Evolutionary conservation across 2,888 invertebrate genomes (phyloP), one percentile per base, ranked within the genome.

Genomic region (Artemia sinica): DNA sequence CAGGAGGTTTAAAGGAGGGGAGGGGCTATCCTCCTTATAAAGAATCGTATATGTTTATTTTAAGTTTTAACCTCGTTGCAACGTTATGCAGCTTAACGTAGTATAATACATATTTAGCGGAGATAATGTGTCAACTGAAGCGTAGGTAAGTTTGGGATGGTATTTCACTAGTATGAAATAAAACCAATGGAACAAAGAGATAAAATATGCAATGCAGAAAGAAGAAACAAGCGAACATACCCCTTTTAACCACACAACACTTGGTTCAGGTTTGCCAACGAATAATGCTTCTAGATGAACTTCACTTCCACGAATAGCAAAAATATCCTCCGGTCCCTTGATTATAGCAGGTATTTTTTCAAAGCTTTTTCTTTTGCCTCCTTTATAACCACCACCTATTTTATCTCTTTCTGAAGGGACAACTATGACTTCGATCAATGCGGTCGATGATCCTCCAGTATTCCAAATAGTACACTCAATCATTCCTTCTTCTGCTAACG

Each of bases 211-310:
- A 1, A 28, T 28, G 4, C 28, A 28, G 4, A 28, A 28, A 28
- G 28, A 28, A 28, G 28, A 28, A 28, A 28, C n/a, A 28, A 28
- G 4, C 28, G 28, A 18, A 58, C 85, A 83, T 78, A 87, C 87
- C 79, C 85, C 85, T 80, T 84, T 84, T 68, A 83, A 82, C 87
- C 87, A 88, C 74, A 80, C 80, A 71, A 87, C 82, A 49, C 76
- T 78, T 7, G 86, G 86, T 74, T 82, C 81, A 68, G 87, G 86
- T 71, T 79, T 77, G 71, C 86, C 86, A 74, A 81, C 79, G 77
- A 82, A 86, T 69, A 80, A 79, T 28, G 83, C 84, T 74, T 82
- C 81, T 72, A 87, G 81, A 71, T 82, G 79, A n/a, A 86, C 83
- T 71, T 82, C 80, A 72, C 83, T 84, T 13, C 86, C 86, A 71